Conservation (phyloP, 2,113 vertebrate species). For the Murina feae region DNA sequence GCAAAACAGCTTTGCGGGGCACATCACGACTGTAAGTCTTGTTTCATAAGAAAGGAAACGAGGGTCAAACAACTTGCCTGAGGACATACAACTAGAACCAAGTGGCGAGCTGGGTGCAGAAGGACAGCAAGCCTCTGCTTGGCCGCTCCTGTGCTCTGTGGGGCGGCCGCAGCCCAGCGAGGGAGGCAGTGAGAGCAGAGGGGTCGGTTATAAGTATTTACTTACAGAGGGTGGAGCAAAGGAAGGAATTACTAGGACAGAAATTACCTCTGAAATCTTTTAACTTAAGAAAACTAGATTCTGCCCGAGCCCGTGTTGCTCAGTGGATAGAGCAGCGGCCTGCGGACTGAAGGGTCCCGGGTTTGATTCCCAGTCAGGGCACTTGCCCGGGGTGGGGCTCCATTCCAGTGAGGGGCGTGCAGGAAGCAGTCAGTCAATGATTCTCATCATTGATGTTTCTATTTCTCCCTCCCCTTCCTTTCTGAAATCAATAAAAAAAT, state of each 20-base stretch:
- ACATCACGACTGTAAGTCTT: not conserved
- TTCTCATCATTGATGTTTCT: too few species aligned
- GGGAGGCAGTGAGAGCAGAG: not conserved
- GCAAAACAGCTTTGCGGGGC: not conserved
- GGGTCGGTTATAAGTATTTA: not conserved
- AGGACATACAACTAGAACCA: not conserved
- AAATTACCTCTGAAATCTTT: not conserved
- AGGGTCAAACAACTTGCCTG: not conserved
- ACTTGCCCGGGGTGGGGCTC: too few species aligned
- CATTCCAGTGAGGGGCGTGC: too few species aligned
- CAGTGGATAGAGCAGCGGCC: too few species aligned
- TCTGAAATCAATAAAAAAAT: too few species aligned
- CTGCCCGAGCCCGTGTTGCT: too few species aligned
- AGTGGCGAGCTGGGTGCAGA: not conserved
- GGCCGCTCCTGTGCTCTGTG: too few species aligned
- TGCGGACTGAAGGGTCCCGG: too few species aligned
- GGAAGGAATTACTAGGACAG: not conserved
- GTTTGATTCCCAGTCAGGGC: too few species aligned
- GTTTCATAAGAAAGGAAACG: not conserved
- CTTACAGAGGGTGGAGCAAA: not conserved
- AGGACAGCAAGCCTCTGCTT: not conserved
- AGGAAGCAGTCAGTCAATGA: too few species aligned
- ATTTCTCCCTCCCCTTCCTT: too few species aligned
- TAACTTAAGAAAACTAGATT: not conserved
- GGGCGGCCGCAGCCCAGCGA: too few species aligned